Percentiles rank a stretch among this genome's conserved stretches.
These are phyloP conservation scores for Tachycineta bicolor DNA, from an alignment of 2,113 vertebrate genomes.

Conservation along the genomic window DNA sequence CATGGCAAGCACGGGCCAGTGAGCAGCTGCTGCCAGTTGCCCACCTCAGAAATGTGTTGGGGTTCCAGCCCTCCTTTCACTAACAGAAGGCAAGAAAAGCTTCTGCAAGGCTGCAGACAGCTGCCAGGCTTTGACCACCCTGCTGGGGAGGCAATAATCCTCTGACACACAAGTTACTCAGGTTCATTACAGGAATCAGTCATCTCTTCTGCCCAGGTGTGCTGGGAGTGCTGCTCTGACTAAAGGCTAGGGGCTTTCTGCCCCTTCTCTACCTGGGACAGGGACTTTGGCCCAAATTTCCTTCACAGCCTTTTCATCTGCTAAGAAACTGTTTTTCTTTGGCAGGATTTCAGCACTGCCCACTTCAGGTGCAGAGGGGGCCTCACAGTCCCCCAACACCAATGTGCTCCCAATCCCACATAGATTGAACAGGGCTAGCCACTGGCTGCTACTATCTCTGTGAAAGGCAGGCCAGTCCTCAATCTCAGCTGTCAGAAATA, in stretches of 20 bases:
- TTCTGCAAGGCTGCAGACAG: not conserved
- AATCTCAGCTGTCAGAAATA: not conserved
- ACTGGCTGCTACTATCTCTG: not conserved
- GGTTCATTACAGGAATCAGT: not conserved
- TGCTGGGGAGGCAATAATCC: not conserved
- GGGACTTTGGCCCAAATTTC: not conserved
- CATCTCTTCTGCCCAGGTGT: not conserved
- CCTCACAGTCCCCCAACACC: fast-evolving
- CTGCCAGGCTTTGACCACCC: not conserved
- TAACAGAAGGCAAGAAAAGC: not conserved
- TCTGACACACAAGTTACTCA: not conserved
- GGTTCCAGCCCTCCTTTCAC: not conserved
- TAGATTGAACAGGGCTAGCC: not conserved
- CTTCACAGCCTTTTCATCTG: not conserved
- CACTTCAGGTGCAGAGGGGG: not conserved
- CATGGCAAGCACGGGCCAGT: not conserved
- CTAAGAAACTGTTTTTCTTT: not conserved
- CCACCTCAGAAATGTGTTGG: not conserved
- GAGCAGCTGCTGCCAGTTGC: not conserved
- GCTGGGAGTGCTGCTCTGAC: not conserved
- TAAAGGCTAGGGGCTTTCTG: not conserved
- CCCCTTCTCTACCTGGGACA: not conserved
- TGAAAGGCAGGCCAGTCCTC: not conserved
- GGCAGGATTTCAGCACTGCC: not conserved
- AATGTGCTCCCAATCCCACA: not conserved